A percentile compares a stretch with the other conserved stretches of the same genome.
phyloP scores from a whole-genome alignment of 2,113 vertebrate genomes.

The Rhinopithecus roxellana region DNA sequence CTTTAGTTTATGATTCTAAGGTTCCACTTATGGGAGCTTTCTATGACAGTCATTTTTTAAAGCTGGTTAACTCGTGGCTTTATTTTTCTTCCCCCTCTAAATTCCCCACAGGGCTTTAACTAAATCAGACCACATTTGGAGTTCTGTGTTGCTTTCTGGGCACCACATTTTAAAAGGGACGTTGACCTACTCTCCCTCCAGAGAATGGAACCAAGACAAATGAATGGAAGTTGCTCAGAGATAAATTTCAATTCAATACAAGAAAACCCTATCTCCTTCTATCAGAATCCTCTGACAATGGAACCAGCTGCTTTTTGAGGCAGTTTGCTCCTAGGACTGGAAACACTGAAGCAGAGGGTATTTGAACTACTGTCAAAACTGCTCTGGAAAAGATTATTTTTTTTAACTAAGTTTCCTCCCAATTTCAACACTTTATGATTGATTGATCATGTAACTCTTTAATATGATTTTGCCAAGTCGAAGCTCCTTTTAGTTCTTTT shows the following conservation, averaged over 20 bases:
- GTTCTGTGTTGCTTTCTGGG: neutral
- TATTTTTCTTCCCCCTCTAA: neutral
- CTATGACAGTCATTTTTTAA: constrained; percentile 62
- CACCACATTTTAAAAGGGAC: constrained; percentile 41
- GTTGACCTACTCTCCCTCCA: constrained; percentile 34
- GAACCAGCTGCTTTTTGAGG: neutral
- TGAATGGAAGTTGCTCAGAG: neutral
- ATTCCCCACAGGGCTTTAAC: constrained; percentile 48
- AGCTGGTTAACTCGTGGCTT: constrained; percentile 55
- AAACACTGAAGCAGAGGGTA: neutral
- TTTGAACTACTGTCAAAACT: constrained; percentile 48
- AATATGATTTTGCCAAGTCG: neutral
- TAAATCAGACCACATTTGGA: constrained; percentile 46
- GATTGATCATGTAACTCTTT: neutral
- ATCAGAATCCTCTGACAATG: neutral
- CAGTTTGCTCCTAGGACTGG: neutral
- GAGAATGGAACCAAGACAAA: constrained; percentile 47
- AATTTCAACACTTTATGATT: neutral
- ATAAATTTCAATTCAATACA: neutral
- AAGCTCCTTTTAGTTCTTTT: constrained; percentile 1
- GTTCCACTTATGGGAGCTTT: neutral
- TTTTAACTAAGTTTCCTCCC: neutral
- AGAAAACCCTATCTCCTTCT: neutral
- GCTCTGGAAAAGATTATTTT: neutral
- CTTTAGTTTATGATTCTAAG: constrained; percentile 38